Evolutionary conservation across 2,113 vertebrate species (phyloP).

Genomic region (Bujurquina vittata): DNA sequence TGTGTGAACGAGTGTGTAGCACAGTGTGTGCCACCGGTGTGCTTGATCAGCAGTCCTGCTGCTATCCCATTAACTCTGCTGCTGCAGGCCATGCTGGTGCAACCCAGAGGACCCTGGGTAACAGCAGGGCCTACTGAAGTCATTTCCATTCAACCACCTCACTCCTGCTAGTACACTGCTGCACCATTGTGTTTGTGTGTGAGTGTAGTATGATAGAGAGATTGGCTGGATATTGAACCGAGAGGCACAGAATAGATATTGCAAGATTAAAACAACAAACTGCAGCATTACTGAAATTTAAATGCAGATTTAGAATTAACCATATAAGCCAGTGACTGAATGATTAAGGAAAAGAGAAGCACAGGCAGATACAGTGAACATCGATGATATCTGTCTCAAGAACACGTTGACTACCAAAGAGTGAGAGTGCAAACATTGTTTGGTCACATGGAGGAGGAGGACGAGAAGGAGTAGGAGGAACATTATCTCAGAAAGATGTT

Average conservation of each 20-base stretch:
- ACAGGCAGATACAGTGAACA: neutral
- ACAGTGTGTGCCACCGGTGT: slow-evolving; percentile 43
- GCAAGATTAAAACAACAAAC: neutral
- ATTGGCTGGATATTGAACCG: neutral
- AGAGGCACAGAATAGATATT: neutral
- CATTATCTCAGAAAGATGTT: neutral
- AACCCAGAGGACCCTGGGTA: slow-evolving; percentile 66
- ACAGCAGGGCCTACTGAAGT: slow-evolving; percentile 63
- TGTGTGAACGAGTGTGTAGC: slow-evolving; percentile 30
- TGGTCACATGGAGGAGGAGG: neutral
- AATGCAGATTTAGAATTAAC: neutral
- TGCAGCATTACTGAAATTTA: neutral
- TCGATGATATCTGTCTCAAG: neutral
- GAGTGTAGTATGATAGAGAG: neutral
- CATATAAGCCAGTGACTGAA: neutral
- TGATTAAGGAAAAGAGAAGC: neutral
- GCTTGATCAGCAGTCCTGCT: slow-evolving; percentile 73
- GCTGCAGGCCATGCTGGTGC: slow-evolving; percentile 59
- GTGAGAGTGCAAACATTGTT: neutral
- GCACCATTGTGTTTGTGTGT: slow-evolving; percentile 6
- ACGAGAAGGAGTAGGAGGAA: neutral
- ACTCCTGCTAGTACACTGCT: slow-evolving; percentile 27
- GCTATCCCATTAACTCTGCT: slow-evolving; percentile 70
- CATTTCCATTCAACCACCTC: slow-evolving; percentile 65
- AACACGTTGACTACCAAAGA: neutral